Conservation (phyloP, 2,113 vertebrate genomes). For the Elephantulus edwardii region DNA sequence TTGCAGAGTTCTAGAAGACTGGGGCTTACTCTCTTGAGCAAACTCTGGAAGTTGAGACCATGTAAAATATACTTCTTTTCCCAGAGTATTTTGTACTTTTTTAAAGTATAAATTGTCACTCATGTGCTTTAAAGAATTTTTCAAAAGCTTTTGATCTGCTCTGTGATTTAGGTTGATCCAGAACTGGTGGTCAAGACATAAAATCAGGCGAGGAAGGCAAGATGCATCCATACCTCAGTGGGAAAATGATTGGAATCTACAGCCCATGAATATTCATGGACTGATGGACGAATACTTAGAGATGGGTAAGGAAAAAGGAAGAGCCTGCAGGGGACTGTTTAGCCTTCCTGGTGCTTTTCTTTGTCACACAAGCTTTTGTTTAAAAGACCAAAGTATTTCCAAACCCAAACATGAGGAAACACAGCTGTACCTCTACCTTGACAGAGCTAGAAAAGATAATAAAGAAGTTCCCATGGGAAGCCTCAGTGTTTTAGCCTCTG, state of each 20-base stretch:
- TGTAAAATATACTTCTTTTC: neutral
- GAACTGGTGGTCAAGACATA: slow-evolving; percentile 98
- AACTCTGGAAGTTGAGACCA: neutral
- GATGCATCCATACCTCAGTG: slow-evolving; percentile 94
- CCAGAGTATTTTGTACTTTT: neutral
- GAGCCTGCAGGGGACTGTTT: neutral
- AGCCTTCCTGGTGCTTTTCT: neutral
- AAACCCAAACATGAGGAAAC: neutral
- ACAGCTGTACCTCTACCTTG: neutral
- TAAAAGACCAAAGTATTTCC: neutral
- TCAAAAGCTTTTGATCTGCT: slow-evolving; percentile 35
- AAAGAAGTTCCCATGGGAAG: neutral
- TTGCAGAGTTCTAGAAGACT: neutral
- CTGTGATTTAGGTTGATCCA: slow-evolving; percentile 90
- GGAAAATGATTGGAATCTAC: slow-evolving; percentile 99
- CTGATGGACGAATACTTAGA: slow-evolving; percentile 98
- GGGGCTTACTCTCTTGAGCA: neutral
- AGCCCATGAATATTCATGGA: slow-evolving; percentile 98
- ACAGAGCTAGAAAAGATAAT: neutral
- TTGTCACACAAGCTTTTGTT: neutral
- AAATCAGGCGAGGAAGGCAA: slow-evolving; percentile 92
- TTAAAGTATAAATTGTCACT: neutral
- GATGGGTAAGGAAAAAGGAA: slow-evolving; percentile 90
- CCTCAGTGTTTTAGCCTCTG: neutral
- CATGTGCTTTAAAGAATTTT: neutral